These are phyloP conservation scores for Chelonus insularis DNA, from an alignment of 1,140 invertebrate species.

Conservation along the genomic window DNA sequence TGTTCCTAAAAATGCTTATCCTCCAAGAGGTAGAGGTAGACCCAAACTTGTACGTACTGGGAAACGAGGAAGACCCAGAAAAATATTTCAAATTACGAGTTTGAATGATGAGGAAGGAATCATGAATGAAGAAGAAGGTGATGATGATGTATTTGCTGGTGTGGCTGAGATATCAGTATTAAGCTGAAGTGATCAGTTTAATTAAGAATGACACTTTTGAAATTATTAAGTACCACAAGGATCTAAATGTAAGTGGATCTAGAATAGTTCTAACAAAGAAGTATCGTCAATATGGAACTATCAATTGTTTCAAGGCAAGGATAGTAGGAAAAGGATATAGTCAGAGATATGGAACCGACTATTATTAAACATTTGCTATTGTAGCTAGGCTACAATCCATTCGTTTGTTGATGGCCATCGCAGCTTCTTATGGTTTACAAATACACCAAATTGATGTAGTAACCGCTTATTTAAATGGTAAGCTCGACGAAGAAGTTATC, in stretches of 20 bases:
- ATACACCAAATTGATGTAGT: slow-evolving; percentile 39
- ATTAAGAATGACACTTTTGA: slow-evolving; percentile 11
- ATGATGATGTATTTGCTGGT: not conserved
- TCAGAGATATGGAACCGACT: too few species aligned
- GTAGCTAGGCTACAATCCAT: slow-evolving; percentile 4
- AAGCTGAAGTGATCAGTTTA: not conserved
- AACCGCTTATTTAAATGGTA: slow-evolving; percentile 47
- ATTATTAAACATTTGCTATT: slow-evolving; percentile 30
- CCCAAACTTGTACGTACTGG: too few species aligned
- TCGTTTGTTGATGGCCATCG: too few species aligned
- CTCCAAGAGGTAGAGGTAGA: too few species aligned
- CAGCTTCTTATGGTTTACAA: slow-evolving; percentile 1
- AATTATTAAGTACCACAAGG: not conserved
- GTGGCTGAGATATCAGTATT: not conserved
- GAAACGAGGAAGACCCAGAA: too few species aligned
- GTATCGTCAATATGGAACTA: slow-evolving; percentile 12
- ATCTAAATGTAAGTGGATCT: slow-evolving; percentile 36
- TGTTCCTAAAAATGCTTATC: too few species aligned
- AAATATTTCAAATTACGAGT: too few species aligned
- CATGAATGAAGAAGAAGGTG: too few species aligned
- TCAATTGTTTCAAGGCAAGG: too few species aligned
- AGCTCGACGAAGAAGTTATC: slow-evolving; percentile 39
- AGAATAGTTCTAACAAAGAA: slow-evolving; percentile 41
- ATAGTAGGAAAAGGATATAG: too few species aligned
- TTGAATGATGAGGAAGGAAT: too few species aligned